Conservation (phyloP, 30 jellyfish, hydroid and myxozoan genomes). For the Catostylus mosaicus region DNA sequence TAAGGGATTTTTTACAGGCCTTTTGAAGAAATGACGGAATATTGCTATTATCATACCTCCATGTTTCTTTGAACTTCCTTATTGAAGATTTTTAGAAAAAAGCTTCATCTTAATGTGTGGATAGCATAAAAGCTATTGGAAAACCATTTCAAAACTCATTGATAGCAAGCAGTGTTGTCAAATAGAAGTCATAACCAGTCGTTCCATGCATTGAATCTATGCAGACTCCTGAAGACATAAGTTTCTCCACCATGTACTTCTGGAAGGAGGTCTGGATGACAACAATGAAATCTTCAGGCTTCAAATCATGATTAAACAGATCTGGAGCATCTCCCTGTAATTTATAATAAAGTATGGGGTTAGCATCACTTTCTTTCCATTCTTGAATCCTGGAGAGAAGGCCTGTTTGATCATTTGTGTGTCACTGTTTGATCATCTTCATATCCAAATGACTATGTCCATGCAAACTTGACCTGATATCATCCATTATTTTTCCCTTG, state of each 20-base stretch:
- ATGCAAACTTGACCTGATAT: too few species aligned
- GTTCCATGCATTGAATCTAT: conserved; percentile 41
- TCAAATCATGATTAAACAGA: not conserved
- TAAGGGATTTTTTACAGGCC: too few species aligned
- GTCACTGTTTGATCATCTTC: too few species aligned
- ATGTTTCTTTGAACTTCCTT: too few species aligned
- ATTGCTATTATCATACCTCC: too few species aligned
- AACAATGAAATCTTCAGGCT: conserved; percentile 19
- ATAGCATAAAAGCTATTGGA: too few species aligned
- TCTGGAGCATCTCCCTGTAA: conserved; percentile 32
- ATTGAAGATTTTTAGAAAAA: too few species aligned
- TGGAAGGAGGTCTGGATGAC: conserved; percentile 42
- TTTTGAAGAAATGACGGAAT: too few species aligned
- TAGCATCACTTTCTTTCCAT: conserved; percentile 23
- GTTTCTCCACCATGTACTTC: not conserved
- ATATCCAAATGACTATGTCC: too few species aligned
- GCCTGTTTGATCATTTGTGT: conserved; percentile 34
- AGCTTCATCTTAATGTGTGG: too few species aligned
- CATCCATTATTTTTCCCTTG: too few species aligned
- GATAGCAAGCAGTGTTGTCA: conserved; percentile 52
- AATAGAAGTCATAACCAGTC: conserved; percentile 50
- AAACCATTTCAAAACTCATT: too few species aligned
- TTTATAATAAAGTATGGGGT: conserved; percentile 46
- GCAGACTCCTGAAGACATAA: conserved; percentile 29
- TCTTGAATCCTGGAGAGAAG: conserved; percentile 49